Evolutionary conservation across 2,888 invertebrate species (phyloP).

Genomic region (Drosophila aldrichi): DNA sequence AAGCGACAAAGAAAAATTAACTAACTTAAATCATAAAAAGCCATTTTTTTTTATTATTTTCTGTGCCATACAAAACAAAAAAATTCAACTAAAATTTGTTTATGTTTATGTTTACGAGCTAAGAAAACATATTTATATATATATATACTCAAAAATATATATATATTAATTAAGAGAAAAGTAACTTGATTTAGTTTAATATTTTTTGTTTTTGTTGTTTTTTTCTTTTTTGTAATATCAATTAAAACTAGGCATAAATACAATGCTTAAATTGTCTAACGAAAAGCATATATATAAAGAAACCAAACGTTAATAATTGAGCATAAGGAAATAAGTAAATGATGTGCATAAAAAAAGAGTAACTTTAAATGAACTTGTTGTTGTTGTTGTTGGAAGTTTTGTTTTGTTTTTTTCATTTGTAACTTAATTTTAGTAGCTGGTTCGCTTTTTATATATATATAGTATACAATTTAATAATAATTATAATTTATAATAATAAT

Average conservation of each 20-base stretch:
- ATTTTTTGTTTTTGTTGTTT: not conserved
- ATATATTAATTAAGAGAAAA: conserved; percentile 34
- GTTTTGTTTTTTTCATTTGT: conserved; percentile 12
- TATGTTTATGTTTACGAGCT: conserved; percentile 26
- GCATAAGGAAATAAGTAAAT: conserved; percentile 76
- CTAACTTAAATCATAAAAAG: conserved; percentile 77
- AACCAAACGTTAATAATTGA: conserved; percentile 44
- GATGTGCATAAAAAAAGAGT: conserved; percentile 57
- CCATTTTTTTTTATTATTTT: conserved; percentile 52
- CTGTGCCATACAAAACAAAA: conserved; percentile 54
- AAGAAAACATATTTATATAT: conserved; percentile 17
- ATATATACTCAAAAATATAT: conserved; percentile 2
- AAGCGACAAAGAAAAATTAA: conserved; percentile 57
- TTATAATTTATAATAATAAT: conserved; percentile 30
- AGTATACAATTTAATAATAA: conserved; percentile 20
- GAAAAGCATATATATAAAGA: conserved; percentile 7
- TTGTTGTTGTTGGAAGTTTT: conserved; percentile 51
- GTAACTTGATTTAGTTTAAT: conserved; percentile 25
- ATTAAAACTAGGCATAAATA: conserved; percentile 76
- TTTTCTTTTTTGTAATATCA: conserved; percentile 54
- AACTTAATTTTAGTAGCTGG: conserved; percentile 51
- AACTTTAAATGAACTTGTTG: conserved; percentile 35
- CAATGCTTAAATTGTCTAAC: conserved; percentile 48
- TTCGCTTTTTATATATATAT: conserved; percentile 3
- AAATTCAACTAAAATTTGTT: conserved; percentile 70